These are phyloP conservation scores for Varroa destructor DNA, from an alignment of 1,140 invertebrate genomes.

Conservation along the genomic window DNA sequence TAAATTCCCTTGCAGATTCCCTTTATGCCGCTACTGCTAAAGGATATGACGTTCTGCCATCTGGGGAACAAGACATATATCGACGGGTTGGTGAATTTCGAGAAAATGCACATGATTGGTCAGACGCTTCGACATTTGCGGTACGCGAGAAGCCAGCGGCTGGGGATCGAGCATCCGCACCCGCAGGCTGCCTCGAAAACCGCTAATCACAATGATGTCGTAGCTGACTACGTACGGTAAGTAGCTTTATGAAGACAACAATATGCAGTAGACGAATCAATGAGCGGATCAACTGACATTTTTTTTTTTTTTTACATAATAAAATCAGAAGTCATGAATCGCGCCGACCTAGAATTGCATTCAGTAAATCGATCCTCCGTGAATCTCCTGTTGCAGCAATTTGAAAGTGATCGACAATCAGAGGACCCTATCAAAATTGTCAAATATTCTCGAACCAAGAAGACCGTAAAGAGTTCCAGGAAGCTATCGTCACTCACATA, in stretches of 20 bases:
- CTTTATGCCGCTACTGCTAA: conserved; percentile 69
- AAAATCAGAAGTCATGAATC: conserved; percentile 28
- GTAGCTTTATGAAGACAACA: not conserved
- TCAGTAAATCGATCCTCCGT: not conserved
- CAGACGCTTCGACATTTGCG: conserved; percentile 26
- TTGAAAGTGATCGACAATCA: conserved; percentile 48
- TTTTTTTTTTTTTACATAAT: conserved; percentile 29
- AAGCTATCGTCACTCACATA: no score
- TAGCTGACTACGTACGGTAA: conserved; percentile 36
- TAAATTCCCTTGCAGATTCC: conserved; percentile 46
- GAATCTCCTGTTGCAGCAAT: conserved; percentile 37
- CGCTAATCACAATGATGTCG: conserved; percentile 33
- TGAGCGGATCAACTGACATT: not conserved
- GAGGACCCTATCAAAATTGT: conserved; percentile 44
- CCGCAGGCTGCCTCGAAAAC: conserved; percentile 36
- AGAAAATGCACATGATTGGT: conserved; percentile 54
- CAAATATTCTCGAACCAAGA: conserved; percentile 45
- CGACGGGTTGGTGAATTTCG: conserved; percentile 70
- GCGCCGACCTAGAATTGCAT: not conserved
- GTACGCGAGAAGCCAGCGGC: conserved; percentile 34
- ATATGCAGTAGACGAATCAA: not conserved
- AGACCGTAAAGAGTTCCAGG: conserved; percentile 34
- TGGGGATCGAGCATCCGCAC: conserved; percentile 34
- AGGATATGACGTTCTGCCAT: conserved; percentile 77
- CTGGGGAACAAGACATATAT: conserved; percentile 76